Percentiles rank a stretch among this genome's conserved stretches.
Conservation (phyloP, 2,113 vertebrate species). For the Guaruba guarouba region DNA sequence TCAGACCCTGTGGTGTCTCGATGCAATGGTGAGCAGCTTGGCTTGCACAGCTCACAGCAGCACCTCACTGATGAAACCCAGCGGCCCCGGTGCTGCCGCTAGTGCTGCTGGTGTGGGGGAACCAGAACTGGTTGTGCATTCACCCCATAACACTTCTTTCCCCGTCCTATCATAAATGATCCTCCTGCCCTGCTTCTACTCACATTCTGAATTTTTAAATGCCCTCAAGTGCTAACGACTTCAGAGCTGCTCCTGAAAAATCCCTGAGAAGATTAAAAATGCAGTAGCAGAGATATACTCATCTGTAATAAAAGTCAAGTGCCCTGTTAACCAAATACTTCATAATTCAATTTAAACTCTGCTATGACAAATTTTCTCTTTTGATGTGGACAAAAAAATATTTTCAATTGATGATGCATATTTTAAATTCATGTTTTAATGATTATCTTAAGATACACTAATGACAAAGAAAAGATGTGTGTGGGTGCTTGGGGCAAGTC, state of each 20-base stretch:
- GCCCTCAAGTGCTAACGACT: neutral
- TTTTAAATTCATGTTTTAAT: neutral
- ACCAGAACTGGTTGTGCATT: neutral
- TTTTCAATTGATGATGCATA: neutral
- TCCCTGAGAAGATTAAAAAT: neutral
- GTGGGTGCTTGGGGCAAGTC: neutral
- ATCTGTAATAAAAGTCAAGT: neutral
- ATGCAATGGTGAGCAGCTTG: neutral
- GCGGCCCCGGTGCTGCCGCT: neutral
- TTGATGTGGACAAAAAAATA: neutral
- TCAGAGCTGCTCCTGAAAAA: neutral
- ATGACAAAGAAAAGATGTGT: neutral
- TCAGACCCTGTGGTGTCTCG: accelerated
- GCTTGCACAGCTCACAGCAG: neutral
- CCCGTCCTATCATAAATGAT: neutral
- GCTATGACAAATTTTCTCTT: neutral
- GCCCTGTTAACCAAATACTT: slow-evolving; percentile 4
- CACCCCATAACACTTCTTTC: neutral
- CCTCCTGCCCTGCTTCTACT: neutral
- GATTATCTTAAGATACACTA: neutral
- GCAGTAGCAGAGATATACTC: neutral
- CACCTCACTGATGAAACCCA: neutral
- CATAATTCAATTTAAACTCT: neutral
- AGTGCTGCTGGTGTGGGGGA: neutral
- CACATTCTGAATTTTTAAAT: neutral